Evolutionary conservation across 2,888 invertebrate genomes (phyloP).

Genomic region (Leptinotarsa haldemani): DNA sequence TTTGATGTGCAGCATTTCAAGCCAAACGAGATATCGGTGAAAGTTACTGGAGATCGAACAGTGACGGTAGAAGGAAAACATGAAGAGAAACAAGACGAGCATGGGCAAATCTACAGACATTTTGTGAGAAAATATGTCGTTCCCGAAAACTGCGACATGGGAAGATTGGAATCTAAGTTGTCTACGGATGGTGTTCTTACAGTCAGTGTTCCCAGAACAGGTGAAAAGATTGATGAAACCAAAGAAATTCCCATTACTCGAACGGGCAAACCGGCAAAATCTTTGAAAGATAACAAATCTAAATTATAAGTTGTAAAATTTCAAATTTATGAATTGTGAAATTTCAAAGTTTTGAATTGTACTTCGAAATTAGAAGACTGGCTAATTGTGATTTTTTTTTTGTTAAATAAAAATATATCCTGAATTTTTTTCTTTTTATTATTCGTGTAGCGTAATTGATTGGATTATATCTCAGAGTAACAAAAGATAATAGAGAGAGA

Average conservation of each 20-base stretch:
- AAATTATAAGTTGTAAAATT: not conserved
- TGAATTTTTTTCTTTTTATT: too few relatives aligned
- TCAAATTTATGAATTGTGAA: too few relatives aligned
- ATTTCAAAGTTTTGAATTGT: too few relatives aligned
- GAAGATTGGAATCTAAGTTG: slow-evolving; percentile 32
- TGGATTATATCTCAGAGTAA: too few relatives aligned
- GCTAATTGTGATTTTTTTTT: too few relatives aligned
- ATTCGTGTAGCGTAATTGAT: too few relatives aligned
- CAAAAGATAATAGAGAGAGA: too few relatives aligned
- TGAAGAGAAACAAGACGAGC: slow-evolving; percentile 39
- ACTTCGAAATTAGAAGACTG: too few relatives aligned
- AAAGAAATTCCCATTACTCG: slow-evolving; percentile 29
- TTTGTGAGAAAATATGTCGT: slow-evolving; percentile 38
- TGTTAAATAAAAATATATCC: too few relatives aligned
- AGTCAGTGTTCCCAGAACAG: slow-evolving; percentile 31
- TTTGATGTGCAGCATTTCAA: slow-evolving; percentile 43
- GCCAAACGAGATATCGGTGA: slow-evolving; percentile 39
- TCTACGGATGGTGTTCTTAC: slow-evolving; percentile 37
- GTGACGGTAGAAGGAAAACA: slow-evolving; percentile 41
- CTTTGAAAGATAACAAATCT: slow-evolving; percentile 1
- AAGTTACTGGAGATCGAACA: slow-evolving; percentile 29
- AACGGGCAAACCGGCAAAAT: slow-evolving; percentile 34
- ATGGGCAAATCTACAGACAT: slow-evolving; percentile 39
- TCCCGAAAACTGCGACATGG: slow-evolving; percentile 36
- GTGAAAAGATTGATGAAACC: slow-evolving; percentile 21